Evolutionary conservation across 2,797 vertebrate species (phyloP), one percentile per base, ranked within the genome.

Genomic region (Oophaga sylvatica): DNA sequence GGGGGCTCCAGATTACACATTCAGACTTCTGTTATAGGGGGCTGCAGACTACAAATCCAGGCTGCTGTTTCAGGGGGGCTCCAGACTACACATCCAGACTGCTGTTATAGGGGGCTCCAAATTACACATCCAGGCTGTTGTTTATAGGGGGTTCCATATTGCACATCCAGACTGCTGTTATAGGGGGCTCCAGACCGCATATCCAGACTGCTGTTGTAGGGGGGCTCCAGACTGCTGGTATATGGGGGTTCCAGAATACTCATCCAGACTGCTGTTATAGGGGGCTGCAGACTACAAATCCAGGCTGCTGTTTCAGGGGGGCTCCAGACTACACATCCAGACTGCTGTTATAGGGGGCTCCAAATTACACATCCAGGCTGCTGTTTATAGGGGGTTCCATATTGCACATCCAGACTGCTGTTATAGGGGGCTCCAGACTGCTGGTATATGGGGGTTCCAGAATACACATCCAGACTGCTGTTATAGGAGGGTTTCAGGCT

Each of bases 401-500:
- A 67, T 1, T 67, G 26, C 63, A 67, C 22, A n/a, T 22, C 22
- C 65, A 67, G 65, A 67, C n/a, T 29, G n/a, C n/a, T 67, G 11
- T 29, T 67, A 67, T 29, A 12, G n/a, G n/a, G 65, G 65, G n/a
- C 65, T 67, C 10, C 70, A 73, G 70, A 73, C 70, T 73, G 71
- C 71, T 48, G 5, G 45, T n/a, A 53, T n/a, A 26, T 22, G 12
- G 63, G 63, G 63, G n/a, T 1, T 59, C 12, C 7, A 16, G 57
- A 59, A 7, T 16, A 59, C 15, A 59, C 16, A 53, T 8, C 48
- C 48, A 53, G 3, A 53, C 48, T 53, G 48, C 57, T 59, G 13
- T 59, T 59, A 59, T 59, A 59, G 26, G 26, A 26, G 26, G 26
- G 57, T 11, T 53, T 5, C 48, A 53, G 48, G 6, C 48, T 53